Evolutionary conservation across 2,797 vertebrate species (phyloP).

Genomic region (Peromyscus eremicus): DNA sequence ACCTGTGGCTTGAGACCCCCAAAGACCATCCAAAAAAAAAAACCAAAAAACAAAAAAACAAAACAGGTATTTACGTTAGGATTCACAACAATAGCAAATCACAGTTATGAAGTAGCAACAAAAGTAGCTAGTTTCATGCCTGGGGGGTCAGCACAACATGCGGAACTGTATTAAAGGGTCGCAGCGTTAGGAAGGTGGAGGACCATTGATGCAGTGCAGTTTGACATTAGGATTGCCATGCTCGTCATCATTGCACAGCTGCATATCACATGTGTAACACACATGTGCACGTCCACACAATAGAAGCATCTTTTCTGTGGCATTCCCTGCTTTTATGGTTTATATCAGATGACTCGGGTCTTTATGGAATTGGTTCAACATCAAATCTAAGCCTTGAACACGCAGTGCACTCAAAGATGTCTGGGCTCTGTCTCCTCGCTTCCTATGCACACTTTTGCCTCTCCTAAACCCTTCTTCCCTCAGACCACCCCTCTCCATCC

Average conservation of each 20-base stretch:
- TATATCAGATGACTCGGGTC: background rate
- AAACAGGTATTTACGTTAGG: background rate
- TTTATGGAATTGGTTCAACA: background rate
- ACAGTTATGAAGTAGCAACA: no score
- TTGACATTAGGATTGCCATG: no score
- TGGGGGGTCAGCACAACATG: background rate
- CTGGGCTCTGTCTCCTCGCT: background rate
- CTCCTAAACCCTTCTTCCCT: background rate
- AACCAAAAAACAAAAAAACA: background rate
- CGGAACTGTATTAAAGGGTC: background rate
- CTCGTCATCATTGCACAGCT: background rate
- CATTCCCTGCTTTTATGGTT: background rate
- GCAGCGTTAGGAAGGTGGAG: background rate
- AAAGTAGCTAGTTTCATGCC: background rate
- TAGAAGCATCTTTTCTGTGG: background rate
- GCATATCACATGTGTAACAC: background rate
- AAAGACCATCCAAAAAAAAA: background rate
- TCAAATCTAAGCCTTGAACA: background rate
- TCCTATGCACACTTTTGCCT: background rate
- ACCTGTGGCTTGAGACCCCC: background rate
- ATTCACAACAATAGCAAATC: background rate
- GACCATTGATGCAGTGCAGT: background rate
- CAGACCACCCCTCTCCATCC: background rate
- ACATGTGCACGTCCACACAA: rapidly evolving
- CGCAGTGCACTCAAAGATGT: background rate